Evolutionary conservation across 2,888 invertebrate species (phyloP).

Genomic region (Drosophila maculinotata): DNA sequence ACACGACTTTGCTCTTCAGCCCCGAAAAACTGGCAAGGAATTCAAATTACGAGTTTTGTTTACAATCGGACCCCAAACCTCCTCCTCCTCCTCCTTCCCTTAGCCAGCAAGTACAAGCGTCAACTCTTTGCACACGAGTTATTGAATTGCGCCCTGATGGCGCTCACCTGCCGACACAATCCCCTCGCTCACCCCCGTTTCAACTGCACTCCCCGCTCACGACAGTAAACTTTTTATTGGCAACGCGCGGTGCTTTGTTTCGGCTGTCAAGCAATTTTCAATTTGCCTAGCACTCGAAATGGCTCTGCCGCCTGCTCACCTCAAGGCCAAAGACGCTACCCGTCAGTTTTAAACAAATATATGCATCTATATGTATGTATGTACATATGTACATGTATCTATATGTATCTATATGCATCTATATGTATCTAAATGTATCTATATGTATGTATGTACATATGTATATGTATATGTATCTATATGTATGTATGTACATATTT

Average conservation of each 20-base stretch:
- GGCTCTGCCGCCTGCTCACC: slow-evolving; percentile 25
- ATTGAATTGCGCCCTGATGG: slow-evolving; percentile 51
- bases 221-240: slow-evolving; percentile 63
- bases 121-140: slow-evolving; percentile 58
- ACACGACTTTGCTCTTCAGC: slow-evolving; percentile 25
- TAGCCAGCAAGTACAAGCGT: too few species aligned
- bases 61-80: slow-evolving; percentile 52
- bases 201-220: neutral
- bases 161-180: slow-evolving; percentile 22
- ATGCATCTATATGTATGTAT: neutral
- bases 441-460: too few species aligned
- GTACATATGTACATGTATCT: too few species aligned
- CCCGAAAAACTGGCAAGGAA: slow-evolving; percentile 55
- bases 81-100: too few species aligned
- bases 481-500: neutral
- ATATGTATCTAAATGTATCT: too few species aligned
- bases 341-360: neutral
- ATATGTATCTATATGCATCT: too few species aligned
- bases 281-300: slow-evolving; percentile 40
- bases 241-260: slow-evolving; percentile 54
- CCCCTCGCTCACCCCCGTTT: neutral
- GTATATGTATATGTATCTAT: neutral
- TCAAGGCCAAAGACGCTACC: slow-evolving; percentile 23
- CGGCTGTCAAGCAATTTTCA: slow-evolving; percentile 55
- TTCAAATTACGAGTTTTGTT: slow-evolving; percentile 77